Evolutionary conservation across 2,797 vertebrate species (phyloP).

Genomic region (Pseudochirops corinnae): DNA sequence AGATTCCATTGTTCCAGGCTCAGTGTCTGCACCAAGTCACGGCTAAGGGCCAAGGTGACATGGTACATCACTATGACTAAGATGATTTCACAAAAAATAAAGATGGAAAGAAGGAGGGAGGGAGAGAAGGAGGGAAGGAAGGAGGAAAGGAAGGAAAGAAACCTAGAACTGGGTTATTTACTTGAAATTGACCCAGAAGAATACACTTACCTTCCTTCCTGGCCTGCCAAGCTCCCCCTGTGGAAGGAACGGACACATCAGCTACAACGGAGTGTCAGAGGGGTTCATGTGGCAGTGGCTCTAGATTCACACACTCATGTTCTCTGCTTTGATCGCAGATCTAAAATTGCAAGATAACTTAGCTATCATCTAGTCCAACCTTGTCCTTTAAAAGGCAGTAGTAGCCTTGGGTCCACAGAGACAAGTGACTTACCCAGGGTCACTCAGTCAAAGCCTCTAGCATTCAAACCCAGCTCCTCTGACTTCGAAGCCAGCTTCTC

Average conservation of each 20-base stretch:
- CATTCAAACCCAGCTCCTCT: neutral
- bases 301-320: neutral
- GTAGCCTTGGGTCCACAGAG: neutral
- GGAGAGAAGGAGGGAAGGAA: neutral
- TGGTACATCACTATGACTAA: no score
- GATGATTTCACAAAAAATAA: no score
- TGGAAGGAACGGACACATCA: slow-evolving; percentile 81
- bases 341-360: neutral
- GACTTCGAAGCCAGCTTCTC: neutral
- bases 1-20: neutral
- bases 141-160: neutral
- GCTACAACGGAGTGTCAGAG: neutral
- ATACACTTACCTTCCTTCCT: slow-evolving; percentile 95
- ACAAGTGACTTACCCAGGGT: neutral
- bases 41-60: neutral
- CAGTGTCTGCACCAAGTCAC: neutral
- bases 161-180: neutral
- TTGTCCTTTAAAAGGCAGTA: neutral
- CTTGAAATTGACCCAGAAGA: slow-evolving; percentile 58
- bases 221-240: slow-evolving; percentile 99
- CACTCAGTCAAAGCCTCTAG: neutral
- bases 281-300: neutral
- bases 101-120: no score
- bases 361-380: neutral
- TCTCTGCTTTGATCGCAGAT: neutral